These are phyloP conservation scores for Hippoglossus hippoglossus DNA, from an alignment of 2,797 vertebrate genomes.

Conservation along the genomic window DNA sequence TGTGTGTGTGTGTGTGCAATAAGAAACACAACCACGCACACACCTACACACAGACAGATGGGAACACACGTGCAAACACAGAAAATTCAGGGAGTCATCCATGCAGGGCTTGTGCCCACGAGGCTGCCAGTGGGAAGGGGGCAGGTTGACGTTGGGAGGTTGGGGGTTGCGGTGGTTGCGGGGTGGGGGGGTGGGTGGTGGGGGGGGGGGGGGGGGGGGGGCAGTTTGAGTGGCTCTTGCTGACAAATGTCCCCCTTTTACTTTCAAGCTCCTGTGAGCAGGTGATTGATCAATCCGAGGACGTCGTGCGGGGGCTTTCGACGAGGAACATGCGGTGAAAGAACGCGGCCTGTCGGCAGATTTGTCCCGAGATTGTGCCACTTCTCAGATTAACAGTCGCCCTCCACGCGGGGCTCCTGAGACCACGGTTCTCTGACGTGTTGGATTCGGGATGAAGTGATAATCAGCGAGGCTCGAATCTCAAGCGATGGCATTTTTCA, in stretches of 20 bases:
- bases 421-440: no score
- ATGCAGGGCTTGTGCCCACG: slow-evolving; percentile 37
- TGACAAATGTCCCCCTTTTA: slow-evolving; percentile 54
- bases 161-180: no score
- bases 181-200: not conserved
- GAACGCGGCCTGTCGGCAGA: slow-evolving; percentile 13
- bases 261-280: slow-evolving; percentile 50
- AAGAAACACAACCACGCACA: slow-evolving; percentile 11
- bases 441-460: no score
- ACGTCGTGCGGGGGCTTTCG: not conserved
- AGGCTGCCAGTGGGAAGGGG: slow-evolving; percentile 42
- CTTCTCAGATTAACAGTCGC: not conserved
- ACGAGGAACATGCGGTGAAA: not conserved
- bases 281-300: slow-evolving; percentile 67
- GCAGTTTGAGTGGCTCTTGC: slow-evolving; percentile 21
- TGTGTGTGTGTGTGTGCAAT: slow-evolving; percentile 1
- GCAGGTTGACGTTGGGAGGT: slow-evolving; percentile 34
- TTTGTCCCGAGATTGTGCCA: slow-evolving; percentile 15
- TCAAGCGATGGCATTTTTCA: no score
- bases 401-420: no score
- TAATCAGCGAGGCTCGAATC: no score
- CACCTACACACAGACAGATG: slow-evolving; percentile 41
- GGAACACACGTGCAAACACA: slow-evolving; percentile 34
- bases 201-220: not conserved
- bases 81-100: slow-evolving; percentile 53